These are phyloP conservation scores for Pteronura brasiliensis DNA, from an alignment of 2,113 vertebrate genomes.

Conservation along the genomic window DNA sequence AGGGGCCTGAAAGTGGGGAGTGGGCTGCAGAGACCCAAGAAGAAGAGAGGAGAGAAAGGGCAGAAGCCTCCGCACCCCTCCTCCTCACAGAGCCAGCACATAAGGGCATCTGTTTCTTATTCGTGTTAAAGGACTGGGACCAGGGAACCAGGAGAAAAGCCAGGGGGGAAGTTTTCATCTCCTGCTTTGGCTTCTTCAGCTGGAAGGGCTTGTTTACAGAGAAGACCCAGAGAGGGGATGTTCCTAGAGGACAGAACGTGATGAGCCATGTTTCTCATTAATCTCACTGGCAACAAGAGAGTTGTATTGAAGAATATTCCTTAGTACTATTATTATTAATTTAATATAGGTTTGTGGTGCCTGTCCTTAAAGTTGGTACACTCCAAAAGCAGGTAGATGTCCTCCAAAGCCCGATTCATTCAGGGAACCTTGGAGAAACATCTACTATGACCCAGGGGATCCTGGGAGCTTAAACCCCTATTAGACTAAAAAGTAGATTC, in stretches of 20 bases:
- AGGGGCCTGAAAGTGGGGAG: not conserved
- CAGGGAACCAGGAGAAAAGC: not conserved
- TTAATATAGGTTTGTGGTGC: not conserved
- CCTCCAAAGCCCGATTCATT: not conserved
- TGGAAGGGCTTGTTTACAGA: not conserved
- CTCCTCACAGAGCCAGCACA: not conserved
- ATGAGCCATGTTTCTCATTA: constrained; percentile 10
- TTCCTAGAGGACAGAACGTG: not conserved
- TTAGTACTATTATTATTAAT: not conserved
- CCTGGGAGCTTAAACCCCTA: not conserved
- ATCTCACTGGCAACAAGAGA: not conserved
- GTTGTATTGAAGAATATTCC: not conserved
- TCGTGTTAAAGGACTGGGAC: not conserved
- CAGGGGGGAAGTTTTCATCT: not conserved
- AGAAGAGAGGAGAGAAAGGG: not conserved
- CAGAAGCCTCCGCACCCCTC: not conserved
- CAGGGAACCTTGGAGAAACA: not conserved
- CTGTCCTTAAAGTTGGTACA: not conserved
- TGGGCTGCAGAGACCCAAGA: not conserved
- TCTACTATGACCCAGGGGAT: too few species aligned
- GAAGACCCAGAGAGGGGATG: not conserved
- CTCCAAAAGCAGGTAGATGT: not conserved
- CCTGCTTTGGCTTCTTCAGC: not conserved
- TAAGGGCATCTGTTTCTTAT: fast-evolving
- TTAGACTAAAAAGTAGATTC: not conserved